These are phyloP conservation scores for Arctia plantaginis DNA, from an alignment of 2,888 invertebrate species.

Conservation along the genomic window DNA sequence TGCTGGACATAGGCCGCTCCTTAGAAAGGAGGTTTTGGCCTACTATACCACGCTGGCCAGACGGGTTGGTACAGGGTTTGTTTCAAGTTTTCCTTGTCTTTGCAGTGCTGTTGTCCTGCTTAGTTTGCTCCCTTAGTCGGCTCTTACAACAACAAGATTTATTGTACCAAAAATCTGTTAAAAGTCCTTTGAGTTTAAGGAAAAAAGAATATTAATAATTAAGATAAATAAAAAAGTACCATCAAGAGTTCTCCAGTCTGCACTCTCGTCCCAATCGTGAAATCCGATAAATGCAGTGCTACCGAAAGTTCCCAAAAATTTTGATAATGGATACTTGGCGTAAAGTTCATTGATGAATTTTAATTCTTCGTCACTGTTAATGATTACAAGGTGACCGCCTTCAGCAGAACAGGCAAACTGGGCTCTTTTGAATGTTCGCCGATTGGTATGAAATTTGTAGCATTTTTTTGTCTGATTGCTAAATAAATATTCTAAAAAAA, in stretches of 20 bases:
- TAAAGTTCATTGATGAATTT: constrained; percentile 48
- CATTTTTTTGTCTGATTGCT: constrained; percentile 59
- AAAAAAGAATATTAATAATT: neutral
- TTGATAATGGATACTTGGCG: constrained; percentile 39
- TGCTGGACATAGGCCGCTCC: too few relatives aligned
- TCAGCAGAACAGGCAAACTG: constrained; percentile 63
- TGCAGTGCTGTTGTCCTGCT: too few relatives aligned
- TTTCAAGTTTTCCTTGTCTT: too few relatives aligned
- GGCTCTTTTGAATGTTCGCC: constrained; percentile 59
- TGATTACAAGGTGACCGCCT: constrained; percentile 60
- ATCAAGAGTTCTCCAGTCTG: constrained; percentile 12
- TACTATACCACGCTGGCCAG: too few relatives aligned
- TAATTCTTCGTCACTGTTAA: constrained; percentile 60
- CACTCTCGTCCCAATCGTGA: neutral
- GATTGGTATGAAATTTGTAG: constrained; percentile 64
- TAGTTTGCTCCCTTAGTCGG: too few relatives aligned
- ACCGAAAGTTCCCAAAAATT: constrained; percentile 34
- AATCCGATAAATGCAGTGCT: constrained; percentile 27
- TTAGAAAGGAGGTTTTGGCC: too few relatives aligned
- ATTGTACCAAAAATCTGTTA: neutral
- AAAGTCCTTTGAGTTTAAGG: neutral
- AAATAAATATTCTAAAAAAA: constrained; percentile 54
- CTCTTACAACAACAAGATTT: too few relatives aligned
- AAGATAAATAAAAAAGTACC: constrained; percentile 11
- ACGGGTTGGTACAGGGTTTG: too few relatives aligned